phyloP scores from a whole-genome alignment of 2,888 invertebrate species.

The Macroteleia sp. region DNA sequence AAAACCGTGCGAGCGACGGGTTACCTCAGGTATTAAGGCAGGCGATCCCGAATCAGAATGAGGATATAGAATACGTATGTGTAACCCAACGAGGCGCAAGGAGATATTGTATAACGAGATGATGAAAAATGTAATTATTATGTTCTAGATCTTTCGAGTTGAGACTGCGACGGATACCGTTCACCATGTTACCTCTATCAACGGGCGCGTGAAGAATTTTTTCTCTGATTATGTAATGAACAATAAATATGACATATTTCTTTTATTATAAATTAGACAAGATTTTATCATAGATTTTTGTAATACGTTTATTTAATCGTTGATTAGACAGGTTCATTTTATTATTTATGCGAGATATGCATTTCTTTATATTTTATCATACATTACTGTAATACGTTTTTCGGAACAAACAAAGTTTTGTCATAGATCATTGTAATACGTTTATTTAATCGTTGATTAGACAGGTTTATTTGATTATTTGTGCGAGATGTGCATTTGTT shows the following conservation, averaged over 20 bases:
- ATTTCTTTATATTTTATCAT: no score
- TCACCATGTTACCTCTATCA: not conserved
- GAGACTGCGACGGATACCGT: not conserved
- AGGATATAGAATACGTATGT: not conserved
- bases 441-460: no score
- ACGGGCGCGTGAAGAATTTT: not conserved
- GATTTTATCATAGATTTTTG: no score
- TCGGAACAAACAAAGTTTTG: no score
- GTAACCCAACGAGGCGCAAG: no score
- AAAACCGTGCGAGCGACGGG: not conserved
- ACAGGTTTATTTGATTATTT: no score
- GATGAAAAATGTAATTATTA: not conserved
- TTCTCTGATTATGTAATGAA: not conserved
- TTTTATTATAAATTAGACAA: no score
- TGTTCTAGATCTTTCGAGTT: not conserved
- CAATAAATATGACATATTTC: not conserved
- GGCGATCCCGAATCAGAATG: constrained; percentile 1
- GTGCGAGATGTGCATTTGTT: no score
- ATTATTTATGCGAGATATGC: not conserved
- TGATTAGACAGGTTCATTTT: no score
- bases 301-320: no score
- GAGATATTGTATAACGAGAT: not conserved
- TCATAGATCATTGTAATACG: no score
- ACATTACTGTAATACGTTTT: no score
- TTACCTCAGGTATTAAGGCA: not conserved